A percentile compares a stretch with the other conserved stretches of the same genome.
Conservation (phyloP, 2,888 invertebrate species). For the Apotomis turbidana region DNA sequence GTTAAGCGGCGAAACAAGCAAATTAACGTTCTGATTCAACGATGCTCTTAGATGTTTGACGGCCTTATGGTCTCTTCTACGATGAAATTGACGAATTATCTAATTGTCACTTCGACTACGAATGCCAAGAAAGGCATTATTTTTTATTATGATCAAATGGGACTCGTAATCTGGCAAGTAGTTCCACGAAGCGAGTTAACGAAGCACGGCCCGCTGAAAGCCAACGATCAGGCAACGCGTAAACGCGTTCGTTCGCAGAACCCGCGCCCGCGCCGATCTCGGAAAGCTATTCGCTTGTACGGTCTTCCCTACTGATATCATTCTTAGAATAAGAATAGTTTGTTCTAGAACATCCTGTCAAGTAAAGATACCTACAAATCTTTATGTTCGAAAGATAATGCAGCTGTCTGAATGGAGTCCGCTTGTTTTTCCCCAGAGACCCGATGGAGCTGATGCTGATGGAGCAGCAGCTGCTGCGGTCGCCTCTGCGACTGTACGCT, state of each 20-base stretch:
- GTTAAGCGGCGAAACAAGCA: no score
- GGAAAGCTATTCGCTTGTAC: constrained; percentile 23
- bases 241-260: constrained; percentile 64
- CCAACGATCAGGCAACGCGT: constrained; percentile 67
- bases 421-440: constrained; percentile 83
- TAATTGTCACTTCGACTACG: no score
- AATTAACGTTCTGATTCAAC: no score
- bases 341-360: not conserved
- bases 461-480: constrained; percentile 89
- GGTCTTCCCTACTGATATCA: constrained; percentile 21
- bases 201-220: constrained; percentile 77
- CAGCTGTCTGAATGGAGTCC: constrained; percentile 11
- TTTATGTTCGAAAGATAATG: not conserved
- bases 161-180: constrained; percentile 62
- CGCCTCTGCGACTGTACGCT: constrained; percentile 87
- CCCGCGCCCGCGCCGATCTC: constrained; percentile 46
- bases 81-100: no score
- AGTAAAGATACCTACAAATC: not conserved
- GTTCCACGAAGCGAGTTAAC: constrained; percentile 76
- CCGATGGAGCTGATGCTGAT: constrained; percentile 91
- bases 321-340: constrained; percentile 16
- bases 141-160: constrained; percentile 65
- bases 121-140: no score
- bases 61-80: no score
- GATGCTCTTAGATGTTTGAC: no score